Evolutionary conservation across 64 coral and sea anemone species (phyloP).

Genomic region (Pocillopora damicornis): DNA sequence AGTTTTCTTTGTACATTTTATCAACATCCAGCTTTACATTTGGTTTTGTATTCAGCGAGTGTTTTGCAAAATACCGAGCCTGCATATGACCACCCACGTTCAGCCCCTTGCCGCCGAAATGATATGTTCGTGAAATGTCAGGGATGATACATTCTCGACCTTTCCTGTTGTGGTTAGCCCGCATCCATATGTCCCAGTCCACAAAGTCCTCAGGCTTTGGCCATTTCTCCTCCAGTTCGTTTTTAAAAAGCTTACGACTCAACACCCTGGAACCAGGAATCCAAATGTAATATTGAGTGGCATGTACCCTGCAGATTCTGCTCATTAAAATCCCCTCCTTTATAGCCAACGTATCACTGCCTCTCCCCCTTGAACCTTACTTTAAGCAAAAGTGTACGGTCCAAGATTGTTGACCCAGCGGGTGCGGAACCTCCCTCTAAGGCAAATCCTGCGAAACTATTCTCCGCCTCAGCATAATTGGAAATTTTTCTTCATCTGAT

Average conservation of each 20-base stretch:
- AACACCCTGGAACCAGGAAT: conserved; percentile 59
- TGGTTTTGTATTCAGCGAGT: conserved; percentile 62
- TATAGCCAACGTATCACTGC: not conserved
- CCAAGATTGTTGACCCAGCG: too few species aligned
- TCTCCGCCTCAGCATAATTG: too few species aligned
- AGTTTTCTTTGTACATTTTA: conserved; percentile 81
- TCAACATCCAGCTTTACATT: conserved; percentile 67
- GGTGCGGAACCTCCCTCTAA: too few species aligned
- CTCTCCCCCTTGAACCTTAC: too few species aligned
- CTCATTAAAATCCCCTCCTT: not conserved
- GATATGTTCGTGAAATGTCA: conserved; percentile 88
- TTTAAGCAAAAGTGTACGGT: too few species aligned
- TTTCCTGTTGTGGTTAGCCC: conserved; percentile 49
- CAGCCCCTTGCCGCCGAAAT: conserved; percentile 86
- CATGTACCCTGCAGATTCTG: not conserved
- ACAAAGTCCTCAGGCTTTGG: conserved; percentile 74
- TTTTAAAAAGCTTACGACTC: conserved; percentile 81
- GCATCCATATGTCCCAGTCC: conserved; percentile 98
- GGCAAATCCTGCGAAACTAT: too few species aligned
- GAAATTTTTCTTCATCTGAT: too few species aligned
- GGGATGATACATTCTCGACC: conserved; percentile 89
- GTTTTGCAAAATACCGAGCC: conserved; percentile 81
- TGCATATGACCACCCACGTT: conserved; percentile 77
- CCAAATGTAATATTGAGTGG: not conserved
- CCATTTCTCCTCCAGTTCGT: conserved; percentile 89